A percentile compares a stretch with the other conserved stretches of the same genome.
These are phyloP conservation scores for Pogonomyrmex barbatus DNA, from an alignment of 1,140 invertebrate genomes.

Conservation along the genomic window DNA sequence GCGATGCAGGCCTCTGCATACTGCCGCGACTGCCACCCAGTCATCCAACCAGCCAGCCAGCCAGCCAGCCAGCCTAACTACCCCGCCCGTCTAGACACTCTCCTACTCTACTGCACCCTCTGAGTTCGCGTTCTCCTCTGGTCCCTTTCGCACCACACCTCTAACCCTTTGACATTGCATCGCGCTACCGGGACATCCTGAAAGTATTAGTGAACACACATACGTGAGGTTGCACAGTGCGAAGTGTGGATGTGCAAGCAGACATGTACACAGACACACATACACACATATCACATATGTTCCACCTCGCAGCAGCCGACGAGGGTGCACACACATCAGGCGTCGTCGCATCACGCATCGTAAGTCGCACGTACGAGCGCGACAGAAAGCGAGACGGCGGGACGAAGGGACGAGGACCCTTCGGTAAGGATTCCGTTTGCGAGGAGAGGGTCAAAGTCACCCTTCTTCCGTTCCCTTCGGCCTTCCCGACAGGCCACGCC, in stretches of 20 bases:
- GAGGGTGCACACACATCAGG: conserved; percentile 72
- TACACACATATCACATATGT: conserved; percentile 33
- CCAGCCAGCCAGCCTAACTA: conserved; percentile 76
- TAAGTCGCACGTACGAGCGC: conserved; percentile 76
- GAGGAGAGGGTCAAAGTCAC: conserved; percentile 69
- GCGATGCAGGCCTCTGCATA: conserved; percentile 68
- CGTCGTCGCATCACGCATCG: conserved; percentile 76
- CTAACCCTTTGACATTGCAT: conserved; percentile 79
- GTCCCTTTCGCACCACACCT: conserved; percentile 74
- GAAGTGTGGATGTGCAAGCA: neutral
- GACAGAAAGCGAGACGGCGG: conserved; percentile 64
- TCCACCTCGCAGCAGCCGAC: conserved; percentile 54
- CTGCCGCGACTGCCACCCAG: conserved; percentile 74
- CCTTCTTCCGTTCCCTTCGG: conserved; percentile 71
- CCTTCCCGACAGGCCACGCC: conserved; percentile 72
- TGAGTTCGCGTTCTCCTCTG: conserved; percentile 69
- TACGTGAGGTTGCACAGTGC: conserved; percentile 52
- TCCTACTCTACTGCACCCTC: conserved; percentile 83
- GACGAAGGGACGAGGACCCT: conserved; percentile 47
- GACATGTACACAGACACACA: neutral
- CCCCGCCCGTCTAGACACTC: conserved; percentile 84
- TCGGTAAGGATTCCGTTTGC: conserved; percentile 69
- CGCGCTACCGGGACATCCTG: conserved; percentile 56
- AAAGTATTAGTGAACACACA: conserved; percentile 67
- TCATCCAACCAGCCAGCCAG: conserved; percentile 63